Evolutionary conservation across 2,888 invertebrate genomes (phyloP), one percentile per base, ranked within the genome.

Genomic region (Anthrax anthrax): DNA sequence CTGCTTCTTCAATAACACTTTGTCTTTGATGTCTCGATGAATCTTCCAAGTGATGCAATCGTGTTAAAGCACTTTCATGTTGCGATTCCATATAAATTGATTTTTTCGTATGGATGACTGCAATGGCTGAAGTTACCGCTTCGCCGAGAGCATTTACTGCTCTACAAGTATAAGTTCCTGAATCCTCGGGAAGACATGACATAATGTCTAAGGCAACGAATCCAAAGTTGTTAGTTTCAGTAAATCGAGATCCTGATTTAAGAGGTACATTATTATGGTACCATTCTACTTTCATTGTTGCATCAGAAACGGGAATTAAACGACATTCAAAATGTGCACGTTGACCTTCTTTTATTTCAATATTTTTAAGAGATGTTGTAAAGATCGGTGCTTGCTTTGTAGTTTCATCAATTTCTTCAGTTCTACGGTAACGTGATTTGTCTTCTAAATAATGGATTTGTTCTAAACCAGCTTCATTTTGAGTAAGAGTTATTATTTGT

Each of bases 161-260:
- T 58, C 90, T 79, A 65, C 92, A 90, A 1, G 94, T 95, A 64
- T 97, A 98, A 1, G 84, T 86, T 41, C 97, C 98, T 16, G 89
- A 85, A 72, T 98, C 97, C 65, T 97, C 97, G 10, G 95, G 89
- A 59, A 94, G 82, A 49, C 91, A 87, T 56, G 94, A 87, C 74
- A 94, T 80, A 56, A 98, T 94, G 62, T 98, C 97, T 48, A 98
- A 72, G 19, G 95, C 91, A 14, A 96, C 95, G 64, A 92, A 97
- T 39, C 97, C 97, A 64, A 98, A 97, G 69, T 91, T 96, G 61
- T 94, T 89, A 10, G 91, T 90, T 69, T 95, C 91, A 13, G 89
- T 87, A 65, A 96, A 97, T 57, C 97, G 80, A 9, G 94, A 92
- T 38, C 95, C 94, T 51, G 89, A 88, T 67, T 91, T 90, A 1